These are phyloP conservation scores for Desmodus rotundus DNA, from an alignment of 2,113 vertebrate genomes.

Conservation along the genomic window DNA sequence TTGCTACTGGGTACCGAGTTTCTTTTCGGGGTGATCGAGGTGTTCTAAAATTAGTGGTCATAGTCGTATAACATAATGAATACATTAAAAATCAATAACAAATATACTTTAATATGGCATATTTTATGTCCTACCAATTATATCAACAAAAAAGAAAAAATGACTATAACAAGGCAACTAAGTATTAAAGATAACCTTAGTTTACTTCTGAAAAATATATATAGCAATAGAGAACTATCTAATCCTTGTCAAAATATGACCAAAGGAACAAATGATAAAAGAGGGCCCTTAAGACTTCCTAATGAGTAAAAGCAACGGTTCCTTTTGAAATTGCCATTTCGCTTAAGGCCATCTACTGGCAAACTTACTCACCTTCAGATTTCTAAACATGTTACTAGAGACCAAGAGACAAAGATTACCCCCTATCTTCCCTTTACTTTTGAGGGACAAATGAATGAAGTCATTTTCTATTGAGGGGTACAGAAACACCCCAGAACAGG, in stretches of 20 bases:
- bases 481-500: neutral
- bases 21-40: neutral
- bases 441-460: neutral
- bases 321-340: neutral
- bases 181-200: neutral
- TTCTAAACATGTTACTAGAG: neutral
- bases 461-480: neutral
- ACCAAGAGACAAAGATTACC: neutral
- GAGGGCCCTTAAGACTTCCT: neutral
- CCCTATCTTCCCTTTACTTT: neutral
- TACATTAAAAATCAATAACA: neutral
- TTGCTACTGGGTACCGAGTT: neutral
- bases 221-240: neutral
- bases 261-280: neutral
- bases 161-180: neutral
- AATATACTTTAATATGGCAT: neutral
- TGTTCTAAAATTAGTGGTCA: neutral
- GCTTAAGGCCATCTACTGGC: neutral
- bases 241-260: neutral
- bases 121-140: neutral
- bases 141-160: neutral
- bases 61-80: neutral
- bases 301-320: neutral
- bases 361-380: constrained; percentile 4
- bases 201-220: constrained; percentile 3